A percentile compares a stretch with the other conserved stretches of the same genome.
Conservation (phyloP, 2,888 invertebrate species). For the Teleiodes luculella region DNA sequence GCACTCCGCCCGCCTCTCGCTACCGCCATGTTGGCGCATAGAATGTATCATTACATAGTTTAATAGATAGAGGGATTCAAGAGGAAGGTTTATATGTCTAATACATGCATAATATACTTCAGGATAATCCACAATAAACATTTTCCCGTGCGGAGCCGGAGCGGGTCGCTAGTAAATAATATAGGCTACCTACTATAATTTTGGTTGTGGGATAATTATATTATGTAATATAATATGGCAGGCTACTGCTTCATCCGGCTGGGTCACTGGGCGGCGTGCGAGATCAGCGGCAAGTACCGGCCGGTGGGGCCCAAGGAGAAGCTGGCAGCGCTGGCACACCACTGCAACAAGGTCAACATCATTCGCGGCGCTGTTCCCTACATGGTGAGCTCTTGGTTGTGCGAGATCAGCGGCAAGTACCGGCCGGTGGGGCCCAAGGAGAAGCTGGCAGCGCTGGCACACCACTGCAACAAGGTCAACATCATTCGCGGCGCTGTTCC, state of each 20-base stretch:
- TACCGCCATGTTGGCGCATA: no score
- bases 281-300: constrained; percentile 62
- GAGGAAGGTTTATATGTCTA: no score
- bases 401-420: constrained; percentile 65
- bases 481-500: constrained; percentile 78
- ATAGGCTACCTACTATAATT: no score
- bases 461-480: constrained; percentile 78
- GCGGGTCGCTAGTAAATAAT: no score
- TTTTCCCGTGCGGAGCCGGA: no score
- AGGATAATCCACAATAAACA: no score
- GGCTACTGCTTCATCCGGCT: constrained; percentile 85
- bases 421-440: constrained; percentile 71
- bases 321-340: constrained; percentile 63
- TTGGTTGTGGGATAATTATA: no score
- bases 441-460: constrained; percentile 65
- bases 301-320: constrained; percentile 73
- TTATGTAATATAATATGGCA: constrained; percentile 24
- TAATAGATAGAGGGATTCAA: no score
- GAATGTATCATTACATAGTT: no score
- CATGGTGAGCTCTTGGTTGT: constrained; percentile 63
- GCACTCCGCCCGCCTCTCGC: no score
- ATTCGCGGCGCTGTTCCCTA: constrained; percentile 77
- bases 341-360: constrained; percentile 79
- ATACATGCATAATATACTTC: no score
- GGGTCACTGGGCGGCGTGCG: constrained; percentile 78